A percentile compares a stretch with the other conserved stretches of the same genome.
These are phyloP conservation scores for Mayetiola destructor DNA, from an alignment of 2,888 invertebrate genomes.

Conservation along the genomic window DNA sequence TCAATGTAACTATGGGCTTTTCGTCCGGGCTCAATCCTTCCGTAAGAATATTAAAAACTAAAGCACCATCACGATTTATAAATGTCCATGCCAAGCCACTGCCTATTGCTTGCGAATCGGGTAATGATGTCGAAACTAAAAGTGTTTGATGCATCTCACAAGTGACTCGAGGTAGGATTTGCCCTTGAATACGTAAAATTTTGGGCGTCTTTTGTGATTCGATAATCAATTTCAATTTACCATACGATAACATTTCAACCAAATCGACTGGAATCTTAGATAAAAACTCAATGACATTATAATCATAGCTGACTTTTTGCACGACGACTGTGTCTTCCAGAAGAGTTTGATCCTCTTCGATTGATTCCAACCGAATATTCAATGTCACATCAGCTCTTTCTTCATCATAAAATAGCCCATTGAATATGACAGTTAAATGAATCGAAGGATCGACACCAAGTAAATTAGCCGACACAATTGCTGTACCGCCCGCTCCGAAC, in stretches of 20 bases:
- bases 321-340: constrained; percentile 55
- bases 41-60: constrained; percentile 62
- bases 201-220: constrained; percentile 53
- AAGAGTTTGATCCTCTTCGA: constrained; percentile 57
- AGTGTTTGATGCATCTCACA: constrained; percentile 71
- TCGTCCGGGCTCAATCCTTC: constrained; percentile 44
- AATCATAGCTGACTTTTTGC: constrained; percentile 59
- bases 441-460: constrained; percentile 66
- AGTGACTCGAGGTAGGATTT: constrained; percentile 55
- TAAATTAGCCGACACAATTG: constrained; percentile 69
- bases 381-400: constrained; percentile 52
- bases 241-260: constrained; percentile 58
- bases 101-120: constrained; percentile 36
- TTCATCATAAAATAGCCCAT: constrained; percentile 57
- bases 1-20: constrained; percentile 52
- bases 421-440: constrained; percentile 66
- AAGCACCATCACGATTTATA: constrained; percentile 59
- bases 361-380: constrained; percentile 50
- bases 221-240: constrained; percentile 55
- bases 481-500: constrained; percentile 65
- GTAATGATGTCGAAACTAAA: constrained; percentile 41
- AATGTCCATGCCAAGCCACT: constrained; percentile 65
- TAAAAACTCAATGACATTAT: constrained; percentile 64
- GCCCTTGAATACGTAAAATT: constrained; percentile 50
- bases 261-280: constrained; percentile 64